A percentile compares a stretch with the other conserved stretches of the same genome.
Conservation (phyloP, 1,140 invertebrate species). For the Bombyx mori region DNA sequence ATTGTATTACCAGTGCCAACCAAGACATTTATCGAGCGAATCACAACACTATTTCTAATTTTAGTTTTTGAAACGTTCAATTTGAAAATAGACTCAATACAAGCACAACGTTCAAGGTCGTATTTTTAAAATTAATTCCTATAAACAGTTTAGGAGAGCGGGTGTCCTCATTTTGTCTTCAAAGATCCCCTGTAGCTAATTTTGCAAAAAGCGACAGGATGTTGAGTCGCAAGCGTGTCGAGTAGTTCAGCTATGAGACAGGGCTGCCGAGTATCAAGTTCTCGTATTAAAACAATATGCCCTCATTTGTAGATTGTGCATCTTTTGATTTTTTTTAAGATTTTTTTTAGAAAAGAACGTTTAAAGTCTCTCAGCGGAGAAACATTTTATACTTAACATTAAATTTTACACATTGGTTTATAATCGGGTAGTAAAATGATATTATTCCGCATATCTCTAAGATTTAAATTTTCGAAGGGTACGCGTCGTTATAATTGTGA, state of each 20-base stretch:
- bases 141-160: constrained; percentile 16
- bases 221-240: constrained; percentile 51
- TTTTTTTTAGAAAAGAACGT: too few relatives aligned
- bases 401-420: too few relatives aligned
- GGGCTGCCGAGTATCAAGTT: constrained; percentile 9
- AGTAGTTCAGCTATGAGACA: constrained; percentile 25
- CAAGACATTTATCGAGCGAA: constrained; percentile 14
- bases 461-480: too few relatives aligned
- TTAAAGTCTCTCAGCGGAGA: too few relatives aligned
- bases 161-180: constrained; percentile 22
- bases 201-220: constrained; percentile 57
- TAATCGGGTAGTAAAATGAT: too few relatives aligned
- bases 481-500: too few relatives aligned
- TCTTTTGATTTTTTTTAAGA: too few relatives aligned
- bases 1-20: constrained; percentile 25
- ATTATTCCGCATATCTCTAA: too few relatives aligned
- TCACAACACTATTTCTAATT: constrained; percentile 15
- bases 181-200: constrained; percentile 45
- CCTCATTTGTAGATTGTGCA: too few relatives aligned
- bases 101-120: constrained; percentile 1
- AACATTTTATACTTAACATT: too few relatives aligned
- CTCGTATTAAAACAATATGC: too few relatives aligned
- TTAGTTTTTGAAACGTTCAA: constrained; percentile 13
- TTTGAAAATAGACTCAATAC: constrained; percentile 16
- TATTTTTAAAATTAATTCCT: constrained; percentile 6